phyloP scores from a whole-genome alignment of 2,888 invertebrate genomes.

The Oscheius sp. region DNA sequence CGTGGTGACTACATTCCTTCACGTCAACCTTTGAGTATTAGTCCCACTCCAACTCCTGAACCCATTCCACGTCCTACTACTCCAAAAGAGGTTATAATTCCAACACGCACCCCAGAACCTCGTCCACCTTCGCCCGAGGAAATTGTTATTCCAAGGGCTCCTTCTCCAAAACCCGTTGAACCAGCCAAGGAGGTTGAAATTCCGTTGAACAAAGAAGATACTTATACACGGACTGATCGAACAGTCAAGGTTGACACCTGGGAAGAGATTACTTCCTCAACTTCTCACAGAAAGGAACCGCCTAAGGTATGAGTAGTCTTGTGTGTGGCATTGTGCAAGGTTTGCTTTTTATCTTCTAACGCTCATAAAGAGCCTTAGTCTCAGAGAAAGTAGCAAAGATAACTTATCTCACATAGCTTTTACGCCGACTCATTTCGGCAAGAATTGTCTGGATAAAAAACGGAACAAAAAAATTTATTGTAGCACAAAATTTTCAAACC shows the following conservation, averaged over 20 bases:
- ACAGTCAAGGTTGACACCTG: slow-evolving; percentile 33
- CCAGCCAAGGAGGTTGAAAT: slow-evolving; percentile 27
- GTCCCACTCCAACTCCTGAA: slow-evolving; percentile 22
- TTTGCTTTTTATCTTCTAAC: slow-evolving; percentile 11
- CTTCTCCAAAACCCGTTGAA: slow-evolving; percentile 24
- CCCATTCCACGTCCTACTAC: slow-evolving; percentile 9
- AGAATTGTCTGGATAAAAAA: neutral
- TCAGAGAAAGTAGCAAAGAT: neutral
- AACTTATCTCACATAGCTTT: slow-evolving; percentile 9
- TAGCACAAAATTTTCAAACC: neutral
- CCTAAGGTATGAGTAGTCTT: slow-evolving; percentile 2
- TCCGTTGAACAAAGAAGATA: slow-evolving; percentile 1
- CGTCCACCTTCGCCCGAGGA: slow-evolving; percentile 27
- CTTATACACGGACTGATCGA: slow-evolving; percentile 17
- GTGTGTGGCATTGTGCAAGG: neutral
- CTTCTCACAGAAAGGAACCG: slow-evolving; percentile 31
- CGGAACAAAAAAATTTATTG: neutral
- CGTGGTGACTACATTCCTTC: slow-evolving; percentile 28
- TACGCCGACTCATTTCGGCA: neutral
- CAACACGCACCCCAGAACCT: slow-evolving; percentile 11
- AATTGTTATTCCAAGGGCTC: slow-evolving; percentile 7
- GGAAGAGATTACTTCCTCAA: slow-evolving; percentile 41
- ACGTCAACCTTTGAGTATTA: slow-evolving; percentile 26
- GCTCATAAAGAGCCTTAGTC: neutral
- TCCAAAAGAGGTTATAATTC: slow-evolving; percentile 6